Conservation (phyloP, 2,888 invertebrate species). For the Gari tellinella region DNA sequence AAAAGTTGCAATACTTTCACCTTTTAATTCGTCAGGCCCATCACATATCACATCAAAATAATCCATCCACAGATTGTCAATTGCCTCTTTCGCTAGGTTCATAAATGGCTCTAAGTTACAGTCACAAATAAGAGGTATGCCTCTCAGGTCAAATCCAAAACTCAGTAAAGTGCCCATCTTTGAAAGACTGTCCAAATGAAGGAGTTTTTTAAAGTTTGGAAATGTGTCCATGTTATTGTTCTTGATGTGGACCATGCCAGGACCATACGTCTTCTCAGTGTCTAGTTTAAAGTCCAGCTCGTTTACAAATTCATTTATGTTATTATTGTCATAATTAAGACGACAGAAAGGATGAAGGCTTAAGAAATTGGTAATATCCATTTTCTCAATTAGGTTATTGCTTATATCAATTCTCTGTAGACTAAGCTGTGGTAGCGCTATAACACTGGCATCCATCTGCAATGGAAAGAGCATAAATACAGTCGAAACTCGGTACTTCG, state of each 20-base stretch:
- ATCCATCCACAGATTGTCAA: constrained; percentile 18
- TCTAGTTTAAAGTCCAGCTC: constrained; percentile 13
- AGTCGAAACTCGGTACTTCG: too few species aligned
- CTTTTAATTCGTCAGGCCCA: constrained; percentile 16
- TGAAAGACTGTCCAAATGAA: constrained; percentile 11
- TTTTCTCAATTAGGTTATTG: constrained; percentile 14
- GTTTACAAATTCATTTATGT: constrained; percentile 22
- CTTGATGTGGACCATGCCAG: constrained; percentile 20
- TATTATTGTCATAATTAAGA: constrained; percentile 12
- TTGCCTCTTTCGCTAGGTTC: constrained; percentile 20
- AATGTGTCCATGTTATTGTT: constrained; percentile 11
- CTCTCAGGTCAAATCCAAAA: constrained; percentile 30
- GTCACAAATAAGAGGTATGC: constrained; percentile 27
- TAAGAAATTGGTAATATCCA: constrained; percentile 35
- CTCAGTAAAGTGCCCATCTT: constrained; percentile 23
- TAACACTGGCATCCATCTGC: constrained; percentile 16
- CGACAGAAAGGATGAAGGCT: constrained; percentile 34
- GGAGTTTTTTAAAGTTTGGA: constrained; percentile 31
- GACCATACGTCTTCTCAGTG: constrained; percentile 30
- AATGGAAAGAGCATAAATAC: too few species aligned
- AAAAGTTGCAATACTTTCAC: too few species aligned
- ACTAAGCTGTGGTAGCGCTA: constrained; percentile 13
- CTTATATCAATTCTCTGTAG: constrained; percentile 12
- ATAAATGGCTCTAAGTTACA: too few species aligned
- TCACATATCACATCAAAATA: constrained; percentile 30